Conservation (phyloP, 2,888 invertebrate species). For the Callyntrura sp. region DNA sequence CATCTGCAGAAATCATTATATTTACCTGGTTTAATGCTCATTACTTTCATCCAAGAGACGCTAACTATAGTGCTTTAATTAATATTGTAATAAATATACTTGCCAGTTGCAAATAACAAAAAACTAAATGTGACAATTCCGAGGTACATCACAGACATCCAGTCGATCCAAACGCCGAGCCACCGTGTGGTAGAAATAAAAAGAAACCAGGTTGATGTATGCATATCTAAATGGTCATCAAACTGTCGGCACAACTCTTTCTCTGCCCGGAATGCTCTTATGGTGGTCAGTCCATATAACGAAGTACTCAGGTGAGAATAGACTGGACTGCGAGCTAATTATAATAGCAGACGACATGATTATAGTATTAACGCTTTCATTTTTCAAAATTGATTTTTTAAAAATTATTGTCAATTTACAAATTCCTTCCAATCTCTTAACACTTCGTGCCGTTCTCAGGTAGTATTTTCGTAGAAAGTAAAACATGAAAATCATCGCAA, state of each 20-base stretch:
- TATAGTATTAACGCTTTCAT: too few relatives aligned
- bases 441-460: conserved; percentile 91
- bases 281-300: conserved; percentile 95
- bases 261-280: conserved; percentile 94
- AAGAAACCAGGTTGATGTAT: conserved; percentile 96
- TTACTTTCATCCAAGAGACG: too few relatives aligned
- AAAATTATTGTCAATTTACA: too few relatives aligned
- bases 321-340: conserved; percentile 95
- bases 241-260: conserved; percentile 91
- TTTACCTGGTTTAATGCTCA: too few relatives aligned
- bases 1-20: too few relatives aligned
- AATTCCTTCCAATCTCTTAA: conserved; percentile 88
- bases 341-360: too few relatives aligned
- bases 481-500: conserved; percentile 90
- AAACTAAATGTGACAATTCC: conserved; percentile 94
- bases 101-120: conserved; percentile 88
- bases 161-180: conserved; percentile 96
- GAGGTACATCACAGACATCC: conserved; percentile 92
- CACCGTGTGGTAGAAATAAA: conserved; percentile 96
- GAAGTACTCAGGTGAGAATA: conserved; percentile 96
- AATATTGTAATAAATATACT: too few relatives aligned
- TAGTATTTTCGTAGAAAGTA: conserved; percentile 91
- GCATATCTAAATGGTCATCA: conserved; percentile 90
- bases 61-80: too few relatives aligned
- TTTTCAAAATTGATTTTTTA: background rate